Conservation (phyloP, 2,113 vertebrate genomes). For the Geothlypis trichas region DNA sequence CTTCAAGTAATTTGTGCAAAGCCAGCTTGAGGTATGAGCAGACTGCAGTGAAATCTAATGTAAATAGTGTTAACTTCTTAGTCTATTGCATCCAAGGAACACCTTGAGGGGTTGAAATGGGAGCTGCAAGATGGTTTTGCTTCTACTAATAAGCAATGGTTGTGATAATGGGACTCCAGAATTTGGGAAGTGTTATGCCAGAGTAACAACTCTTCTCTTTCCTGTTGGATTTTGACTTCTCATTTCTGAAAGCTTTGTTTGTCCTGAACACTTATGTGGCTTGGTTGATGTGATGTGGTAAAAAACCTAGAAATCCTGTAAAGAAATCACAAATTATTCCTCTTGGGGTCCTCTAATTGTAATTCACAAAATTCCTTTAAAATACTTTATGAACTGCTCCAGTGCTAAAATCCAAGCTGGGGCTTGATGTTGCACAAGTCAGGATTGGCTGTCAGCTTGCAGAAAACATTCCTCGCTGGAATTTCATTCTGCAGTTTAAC, state of each 20-base stretch:
- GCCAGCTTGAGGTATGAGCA: background rate
- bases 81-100: background rate
- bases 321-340: background rate
- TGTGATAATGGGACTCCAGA: background rate
- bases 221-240: background rate
- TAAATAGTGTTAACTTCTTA: background rate
- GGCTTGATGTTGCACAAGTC: background rate
- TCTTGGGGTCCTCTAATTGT: background rate
- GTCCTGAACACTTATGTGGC: background rate
- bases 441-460: background rate
- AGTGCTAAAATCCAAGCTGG: background rate
- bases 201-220: background rate
- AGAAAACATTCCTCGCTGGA: background rate
- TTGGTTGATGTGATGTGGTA: background rate
- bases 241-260: background rate
- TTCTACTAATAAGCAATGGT: background rate
- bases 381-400: background rate
- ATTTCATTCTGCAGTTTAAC: constrained; percentile 34
- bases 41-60: background rate
- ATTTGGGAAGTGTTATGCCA: background rate
- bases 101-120: background rate
- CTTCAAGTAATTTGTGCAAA: background rate
- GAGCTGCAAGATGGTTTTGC: background rate
- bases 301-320: background rate
- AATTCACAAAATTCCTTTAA: background rate